phyloP scores from a whole-genome alignment of 2,888 invertebrate species.

The Laspeyria flexula region DNA sequence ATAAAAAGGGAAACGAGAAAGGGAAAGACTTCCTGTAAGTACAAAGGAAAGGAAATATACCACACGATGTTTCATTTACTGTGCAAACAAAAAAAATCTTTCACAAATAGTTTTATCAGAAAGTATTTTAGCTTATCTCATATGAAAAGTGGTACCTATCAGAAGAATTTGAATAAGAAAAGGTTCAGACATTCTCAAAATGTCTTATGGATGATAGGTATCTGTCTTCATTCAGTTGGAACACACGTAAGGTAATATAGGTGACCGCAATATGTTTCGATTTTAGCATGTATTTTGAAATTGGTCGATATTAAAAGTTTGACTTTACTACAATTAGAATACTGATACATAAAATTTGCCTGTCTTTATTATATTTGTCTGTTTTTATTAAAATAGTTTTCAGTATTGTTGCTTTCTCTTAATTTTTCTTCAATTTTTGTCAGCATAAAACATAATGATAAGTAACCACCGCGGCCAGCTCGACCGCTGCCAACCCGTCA shows the following conservation, averaged over 20 bases:
- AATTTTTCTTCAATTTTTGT: too few relatives aligned
- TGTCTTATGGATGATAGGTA: slow-evolving; percentile 3
- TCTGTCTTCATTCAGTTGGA: neutral
- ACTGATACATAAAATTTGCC: too few relatives aligned
- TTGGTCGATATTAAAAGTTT: too few relatives aligned
- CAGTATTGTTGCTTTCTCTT: too few relatives aligned
- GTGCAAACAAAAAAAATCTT: slow-evolving; percentile 23
- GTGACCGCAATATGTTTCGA: too few relatives aligned
- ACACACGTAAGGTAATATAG: neutral
- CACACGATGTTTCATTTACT: slow-evolving; percentile 36
- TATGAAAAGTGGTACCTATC: slow-evolving; percentile 13
- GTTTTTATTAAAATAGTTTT: too few relatives aligned
- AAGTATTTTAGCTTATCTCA: slow-evolving; percentile 17
- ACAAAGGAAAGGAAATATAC: slow-evolving; percentile 34
- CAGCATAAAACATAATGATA: too few relatives aligned
- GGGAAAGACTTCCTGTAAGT: slow-evolving; percentile 19
- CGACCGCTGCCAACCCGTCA: too few relatives aligned
- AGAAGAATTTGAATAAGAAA: slow-evolving; percentile 24
- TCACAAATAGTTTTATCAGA: slow-evolving; percentile 13
- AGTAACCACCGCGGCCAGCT: too few relatives aligned
- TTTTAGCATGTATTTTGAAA: too few relatives aligned
- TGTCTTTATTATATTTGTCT: too few relatives aligned
- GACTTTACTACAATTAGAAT: too few relatives aligned
- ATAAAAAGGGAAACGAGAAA: slow-evolving; percentile 28
- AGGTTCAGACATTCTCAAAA: slow-evolving; percentile 8